Evolutionary conservation across 2,888 invertebrate species (phyloP).

Genomic region (Zele albiditarsus): DNA sequence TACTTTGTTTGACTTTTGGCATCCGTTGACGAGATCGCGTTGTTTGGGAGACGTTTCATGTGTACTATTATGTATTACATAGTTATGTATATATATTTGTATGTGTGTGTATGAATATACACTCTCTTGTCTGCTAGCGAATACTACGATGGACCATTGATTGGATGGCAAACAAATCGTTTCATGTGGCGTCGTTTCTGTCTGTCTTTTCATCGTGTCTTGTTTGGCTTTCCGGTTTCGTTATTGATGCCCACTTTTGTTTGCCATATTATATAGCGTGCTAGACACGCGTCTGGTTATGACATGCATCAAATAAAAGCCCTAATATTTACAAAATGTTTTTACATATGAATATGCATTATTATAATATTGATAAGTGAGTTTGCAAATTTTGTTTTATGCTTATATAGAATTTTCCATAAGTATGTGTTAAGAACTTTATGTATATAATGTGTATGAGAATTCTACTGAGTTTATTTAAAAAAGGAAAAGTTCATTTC

Average conservation of each 20-base stretch:
- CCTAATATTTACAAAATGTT: background rate
- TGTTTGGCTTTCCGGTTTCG: constrained; percentile 23
- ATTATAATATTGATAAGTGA: too few species aligned
- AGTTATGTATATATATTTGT: background rate
- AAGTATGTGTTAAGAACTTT: too few species aligned
- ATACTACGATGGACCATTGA: constrained; percentile 6
- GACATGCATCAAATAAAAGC: background rate
- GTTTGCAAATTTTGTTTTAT: too few species aligned
- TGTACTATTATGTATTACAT: background rate
- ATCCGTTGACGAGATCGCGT: background rate
- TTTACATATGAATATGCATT: too few species aligned
- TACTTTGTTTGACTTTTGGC: constrained; percentile 25
- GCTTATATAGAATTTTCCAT: too few species aligned
- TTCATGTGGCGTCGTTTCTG: constrained; percentile 5
- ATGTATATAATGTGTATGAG: too few species aligned
- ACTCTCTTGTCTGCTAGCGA: background rate
- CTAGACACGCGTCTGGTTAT: constrained; percentile 22
- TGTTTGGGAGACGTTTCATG: background rate
- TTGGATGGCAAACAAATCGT: constrained; percentile 39
- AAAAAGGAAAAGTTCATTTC: too few species aligned
- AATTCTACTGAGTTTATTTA: too few species aligned
- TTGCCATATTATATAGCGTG: constrained; percentile 18
- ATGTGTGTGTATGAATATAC: background rate
- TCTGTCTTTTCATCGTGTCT: constrained; percentile 4
- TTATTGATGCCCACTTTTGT: constrained; percentile 33